These are phyloP conservation scores for Dicentrarchus labrax DNA, from an alignment of 2,113 vertebrate genomes.

Conservation along the genomic window DNA sequence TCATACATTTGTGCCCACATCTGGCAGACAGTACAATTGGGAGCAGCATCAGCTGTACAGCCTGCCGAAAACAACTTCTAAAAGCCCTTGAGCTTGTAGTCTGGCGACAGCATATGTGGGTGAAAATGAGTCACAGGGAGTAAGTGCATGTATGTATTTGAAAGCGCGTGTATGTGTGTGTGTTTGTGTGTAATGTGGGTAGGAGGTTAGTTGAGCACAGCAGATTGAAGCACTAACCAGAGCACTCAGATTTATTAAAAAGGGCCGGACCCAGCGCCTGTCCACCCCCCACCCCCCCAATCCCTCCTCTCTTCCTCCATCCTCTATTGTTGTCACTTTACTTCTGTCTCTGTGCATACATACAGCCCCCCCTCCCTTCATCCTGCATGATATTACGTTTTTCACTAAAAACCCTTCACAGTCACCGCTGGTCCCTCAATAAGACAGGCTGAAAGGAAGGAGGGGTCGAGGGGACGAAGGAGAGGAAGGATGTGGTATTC, in stretches of 20 bases:
- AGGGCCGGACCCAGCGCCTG: slow-evolving; percentile 69
- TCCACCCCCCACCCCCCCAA: slow-evolving; percentile 26
- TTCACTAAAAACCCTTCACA: slow-evolving; percentile 69
- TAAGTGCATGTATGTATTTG: slow-evolving; percentile 72
- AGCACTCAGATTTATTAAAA: slow-evolving; percentile 88
- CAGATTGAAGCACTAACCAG: slow-evolving; percentile 83
- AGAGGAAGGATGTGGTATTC: slow-evolving; percentile 75
- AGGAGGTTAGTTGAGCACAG: slow-evolving; percentile 77
- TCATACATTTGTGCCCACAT: slow-evolving; percentile 38
- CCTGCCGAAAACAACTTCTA: slow-evolving; percentile 63
- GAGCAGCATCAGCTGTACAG: slow-evolving; percentile 62
- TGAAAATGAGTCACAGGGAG: slow-evolving; percentile 72
- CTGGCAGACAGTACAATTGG: slow-evolving; percentile 48
- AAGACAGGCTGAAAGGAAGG: slow-evolving; percentile 50
- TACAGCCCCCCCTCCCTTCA: slow-evolving; percentile 18
- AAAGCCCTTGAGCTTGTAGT: slow-evolving; percentile 72
- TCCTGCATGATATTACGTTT: slow-evolving; percentile 78
- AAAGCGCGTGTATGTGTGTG: slow-evolving; percentile 48
- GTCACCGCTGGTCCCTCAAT: slow-evolving; percentile 69
- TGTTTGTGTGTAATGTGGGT: slow-evolving; percentile 53
- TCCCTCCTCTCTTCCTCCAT: slow-evolving; percentile 56
- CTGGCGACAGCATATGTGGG: slow-evolving; percentile 66
- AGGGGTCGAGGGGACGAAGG: slow-evolving; percentile 4
- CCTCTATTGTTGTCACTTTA: slow-evolving; percentile 82
- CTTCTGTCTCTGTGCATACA: slow-evolving; percentile 77